Percentiles rank a stretch among this genome's conserved stretches.
Conservation (phyloP, 2,888 invertebrate genomes). For the Seladonia tumulorum region DNA sequence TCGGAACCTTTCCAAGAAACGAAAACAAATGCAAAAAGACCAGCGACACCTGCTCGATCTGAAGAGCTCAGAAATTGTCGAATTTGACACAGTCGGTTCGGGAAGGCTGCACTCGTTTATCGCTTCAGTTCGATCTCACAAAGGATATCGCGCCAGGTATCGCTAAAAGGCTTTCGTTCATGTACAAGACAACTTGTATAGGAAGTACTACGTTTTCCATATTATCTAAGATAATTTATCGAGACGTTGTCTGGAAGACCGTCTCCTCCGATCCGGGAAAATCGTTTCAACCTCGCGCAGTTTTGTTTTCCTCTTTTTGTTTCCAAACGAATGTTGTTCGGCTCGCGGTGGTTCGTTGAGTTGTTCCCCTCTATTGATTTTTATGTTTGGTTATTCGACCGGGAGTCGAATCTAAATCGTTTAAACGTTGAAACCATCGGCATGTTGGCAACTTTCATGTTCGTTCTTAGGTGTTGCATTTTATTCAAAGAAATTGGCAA, state of each 20-base stretch:
- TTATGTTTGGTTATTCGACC: constrained; percentile 43
- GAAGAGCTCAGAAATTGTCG: background rate
- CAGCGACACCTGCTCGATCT: background rate
- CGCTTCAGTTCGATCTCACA: constrained; percentile 54
- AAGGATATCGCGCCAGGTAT: constrained; percentile 47
- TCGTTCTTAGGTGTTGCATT: background rate
- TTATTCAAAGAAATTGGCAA: background rate
- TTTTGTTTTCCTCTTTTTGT: constrained; percentile 6
- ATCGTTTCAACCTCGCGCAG: constrained; percentile 5
- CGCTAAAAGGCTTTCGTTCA: constrained; percentile 37
- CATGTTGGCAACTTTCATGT: background rate
- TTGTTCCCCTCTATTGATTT: constrained; percentile 49
- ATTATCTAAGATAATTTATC: constrained; percentile 58
- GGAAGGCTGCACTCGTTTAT: constrained; percentile 28
- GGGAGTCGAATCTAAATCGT: constrained; percentile 24
- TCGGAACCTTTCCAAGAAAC: background rate
- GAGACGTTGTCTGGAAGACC: constrained; percentile 3
- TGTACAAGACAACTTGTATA: constrained; percentile 43
- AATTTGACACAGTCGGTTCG: constrained; percentile 8
- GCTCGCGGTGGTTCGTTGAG: constrained; percentile 40
- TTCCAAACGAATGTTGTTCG: constrained; percentile 18
- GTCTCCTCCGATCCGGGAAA: constrained; percentile 24
- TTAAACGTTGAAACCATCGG: background rate
- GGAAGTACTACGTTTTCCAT: constrained; percentile 44
- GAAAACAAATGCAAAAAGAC: background rate